Evolutionary conservation across 2,888 invertebrate species (phyloP).

Genomic region (Eristalis pertinax): DNA sequence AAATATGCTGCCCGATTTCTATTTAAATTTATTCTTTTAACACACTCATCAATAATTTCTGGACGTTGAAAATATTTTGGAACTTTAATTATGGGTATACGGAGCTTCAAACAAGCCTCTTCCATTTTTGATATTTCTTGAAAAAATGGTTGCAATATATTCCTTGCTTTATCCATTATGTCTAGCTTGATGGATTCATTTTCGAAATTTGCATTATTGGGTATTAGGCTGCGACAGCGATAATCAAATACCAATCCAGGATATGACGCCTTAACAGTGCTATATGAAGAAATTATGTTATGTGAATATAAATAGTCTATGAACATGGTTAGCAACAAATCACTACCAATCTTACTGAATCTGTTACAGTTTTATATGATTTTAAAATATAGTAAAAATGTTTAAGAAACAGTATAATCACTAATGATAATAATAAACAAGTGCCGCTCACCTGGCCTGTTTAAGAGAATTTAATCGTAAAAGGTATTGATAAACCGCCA

Average conservation of each 20-base stretch:
- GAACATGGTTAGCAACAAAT: too few species aligned
- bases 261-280: neutral
- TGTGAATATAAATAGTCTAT: too few species aligned
- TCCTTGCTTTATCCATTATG: slow-evolving; percentile 5
- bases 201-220: neutral
- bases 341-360: too few species aligned
- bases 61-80: slow-evolving; percentile 25
- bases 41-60: slow-evolving; percentile 8
- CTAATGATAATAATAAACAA: neutral
- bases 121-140: slow-evolving; percentile 26
- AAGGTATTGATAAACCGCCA: neutral
- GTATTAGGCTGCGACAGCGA: neutral
- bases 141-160: slow-evolving; percentile 5
- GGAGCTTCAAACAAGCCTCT: slow-evolving; percentile 15
- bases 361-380: too few species aligned
- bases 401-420: too few species aligned
- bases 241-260: neutral
- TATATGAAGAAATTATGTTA: neutral
- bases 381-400: too few species aligned
- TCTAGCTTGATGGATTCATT: neutral
- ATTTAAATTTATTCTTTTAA: slow-evolving; percentile 39
- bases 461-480: neutral
- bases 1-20: slow-evolving; percentile 77
- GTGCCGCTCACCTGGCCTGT: neutral
- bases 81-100: slow-evolving; percentile 48